Evolutionary conservation across 2,113 vertebrate species (phyloP), one percentile per base, ranked within the genome.

Genomic region (Psilopsiagon aymara): DNA sequence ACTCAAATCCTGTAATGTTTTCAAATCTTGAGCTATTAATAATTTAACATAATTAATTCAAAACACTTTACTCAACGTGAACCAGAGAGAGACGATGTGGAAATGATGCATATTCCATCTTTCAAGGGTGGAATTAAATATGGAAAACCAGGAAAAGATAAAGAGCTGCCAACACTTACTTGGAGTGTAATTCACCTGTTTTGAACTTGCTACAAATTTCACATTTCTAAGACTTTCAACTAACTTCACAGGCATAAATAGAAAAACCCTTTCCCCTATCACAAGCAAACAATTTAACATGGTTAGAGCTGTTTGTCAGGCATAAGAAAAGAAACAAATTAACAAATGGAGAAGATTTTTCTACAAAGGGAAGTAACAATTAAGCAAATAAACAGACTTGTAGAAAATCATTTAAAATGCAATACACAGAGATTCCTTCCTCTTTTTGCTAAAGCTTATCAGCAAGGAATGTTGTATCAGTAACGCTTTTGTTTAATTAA

Each of bases 11-110:
- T 93, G 82, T 95, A 97, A 97, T 96, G 95, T 96, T 97, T 97
- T 97, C 97, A 89, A 95, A 97, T 97, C 95, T 88, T 88, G 82
- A 96, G 88, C 94, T 97, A 98, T 97, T 98, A 98, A 98, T 98
- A 98, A 98, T 98, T 97, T 97, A 98, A 94, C 57, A 55, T 97
- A 98, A 98, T 98, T 98, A 98, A 98, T 98, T 98, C 97, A 96
- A 94, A 98, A 96, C 96, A 96, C 96, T 98, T 98, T 96, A 97
- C 92, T 98, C 97, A 91, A 90, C 67, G 51, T 86, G 93, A 96
- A 94, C 81, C 91, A 96, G 97, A 90, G 92, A 94, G 94, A 96
- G 92, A 89, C 18, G 77, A 96, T 86, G 71, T 96, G 94, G 91
- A 97, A 97, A 96, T 91, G 92, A 94, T 96, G 92, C 67, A 21